phyloP scores from a whole-genome alignment of 2,113 vertebrate species.

The Psophia crepitans region DNA sequence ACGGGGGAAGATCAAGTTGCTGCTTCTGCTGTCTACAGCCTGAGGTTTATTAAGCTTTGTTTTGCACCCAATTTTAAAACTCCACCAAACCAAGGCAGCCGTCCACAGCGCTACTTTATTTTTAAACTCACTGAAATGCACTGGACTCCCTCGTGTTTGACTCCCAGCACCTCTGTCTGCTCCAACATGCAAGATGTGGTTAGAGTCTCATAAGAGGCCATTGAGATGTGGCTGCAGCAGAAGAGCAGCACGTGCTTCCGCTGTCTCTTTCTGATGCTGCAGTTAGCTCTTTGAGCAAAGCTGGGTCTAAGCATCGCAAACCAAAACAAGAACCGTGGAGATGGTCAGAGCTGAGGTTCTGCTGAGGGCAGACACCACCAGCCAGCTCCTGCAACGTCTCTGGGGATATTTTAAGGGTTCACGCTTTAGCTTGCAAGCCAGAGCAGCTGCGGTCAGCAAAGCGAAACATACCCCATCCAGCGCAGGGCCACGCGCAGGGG shows the following conservation, averaged over 20 bases:
- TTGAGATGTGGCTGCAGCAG: background rate
- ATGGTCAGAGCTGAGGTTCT: background rate
- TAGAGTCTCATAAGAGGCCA: background rate
- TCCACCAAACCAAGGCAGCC: background rate
- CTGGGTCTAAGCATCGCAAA: background rate
- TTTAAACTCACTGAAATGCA: background rate
- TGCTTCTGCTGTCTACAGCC: constrained; percentile 13
- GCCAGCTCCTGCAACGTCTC: background rate
- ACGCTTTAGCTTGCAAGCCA: background rate
- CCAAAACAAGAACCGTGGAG: background rate
- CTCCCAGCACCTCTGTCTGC: background rate
- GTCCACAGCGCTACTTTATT: constrained; percentile 35
- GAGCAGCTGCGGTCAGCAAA: constrained; percentile 25
- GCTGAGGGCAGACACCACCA: background rate
- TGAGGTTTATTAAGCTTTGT: constrained; percentile 26
- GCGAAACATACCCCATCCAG: background rate
- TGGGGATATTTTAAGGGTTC: constrained; percentile 21
- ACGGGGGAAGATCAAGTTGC: background rate
- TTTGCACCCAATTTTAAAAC: constrained; percentile 48
- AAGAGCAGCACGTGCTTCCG: background rate
- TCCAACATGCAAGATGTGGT: background rate
- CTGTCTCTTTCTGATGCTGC: background rate
- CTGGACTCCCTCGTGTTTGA: background rate
- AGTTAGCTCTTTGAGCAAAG: background rate
- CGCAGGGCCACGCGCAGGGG: background rate